phyloP scores from a whole-genome alignment of 1,140 invertebrate genomes.

The Calliphora vicina region DNA sequence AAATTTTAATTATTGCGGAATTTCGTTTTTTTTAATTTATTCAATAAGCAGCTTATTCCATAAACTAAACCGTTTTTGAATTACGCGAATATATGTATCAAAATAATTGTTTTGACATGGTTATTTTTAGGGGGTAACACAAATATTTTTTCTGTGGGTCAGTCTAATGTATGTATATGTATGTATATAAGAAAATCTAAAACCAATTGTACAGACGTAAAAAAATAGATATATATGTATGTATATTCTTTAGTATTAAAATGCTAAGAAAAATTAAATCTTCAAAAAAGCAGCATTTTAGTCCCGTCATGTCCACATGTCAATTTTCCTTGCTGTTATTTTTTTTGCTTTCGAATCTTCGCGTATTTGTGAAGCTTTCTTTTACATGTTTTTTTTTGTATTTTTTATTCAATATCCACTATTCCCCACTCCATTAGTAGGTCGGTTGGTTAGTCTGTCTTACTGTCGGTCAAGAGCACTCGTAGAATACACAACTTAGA shows the following conservation, averaged over 20 bases:
- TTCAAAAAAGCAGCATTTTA: constrained; percentile 19
- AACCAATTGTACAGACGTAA: background rate
- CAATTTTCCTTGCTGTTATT: constrained; percentile 18
- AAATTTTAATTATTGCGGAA: too few species aligned
- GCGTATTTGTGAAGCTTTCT: background rate
- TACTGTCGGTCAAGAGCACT: background rate
- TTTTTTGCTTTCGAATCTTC: constrained; percentile 16
- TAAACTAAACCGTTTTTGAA: too few species aligned
- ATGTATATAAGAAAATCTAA: background rate
- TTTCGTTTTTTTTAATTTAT: too few species aligned
- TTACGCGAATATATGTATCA: too few species aligned
- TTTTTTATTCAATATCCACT: background rate
- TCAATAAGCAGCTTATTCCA: too few species aligned
- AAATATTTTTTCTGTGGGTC: too few species aligned
- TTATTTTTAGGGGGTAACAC: too few species aligned
- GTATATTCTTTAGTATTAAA: background rate
- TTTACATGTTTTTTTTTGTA: background rate
- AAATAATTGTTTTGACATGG: too few species aligned
- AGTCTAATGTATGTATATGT: background rate
- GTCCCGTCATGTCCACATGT: constrained; percentile 30
- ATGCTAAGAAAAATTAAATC: background rate
- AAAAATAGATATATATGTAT: background rate
- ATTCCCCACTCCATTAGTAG: background rate
- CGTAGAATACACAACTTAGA: background rate
- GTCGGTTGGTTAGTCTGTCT: background rate